These are phyloP conservation scores for Drosophila melanica DNA, from an alignment of 1,140 invertebrate genomes.

Conservation along the genomic window DNA sequence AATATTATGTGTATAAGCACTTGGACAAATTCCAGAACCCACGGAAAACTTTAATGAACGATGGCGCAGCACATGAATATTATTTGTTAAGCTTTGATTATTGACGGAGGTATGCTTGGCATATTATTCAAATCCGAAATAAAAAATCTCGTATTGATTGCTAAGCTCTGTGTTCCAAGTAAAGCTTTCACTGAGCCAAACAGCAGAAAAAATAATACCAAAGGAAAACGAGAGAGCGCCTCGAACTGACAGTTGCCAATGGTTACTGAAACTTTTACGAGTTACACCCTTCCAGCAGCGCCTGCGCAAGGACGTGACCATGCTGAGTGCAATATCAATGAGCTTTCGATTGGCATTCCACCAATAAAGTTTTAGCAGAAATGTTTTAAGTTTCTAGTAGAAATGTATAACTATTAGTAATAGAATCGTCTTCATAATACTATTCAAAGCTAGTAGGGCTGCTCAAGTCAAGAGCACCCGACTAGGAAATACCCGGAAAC, in stretches of 20 bases:
- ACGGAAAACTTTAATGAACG: background rate
- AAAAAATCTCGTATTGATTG: slow-evolving; percentile 62
- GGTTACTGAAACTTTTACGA: slow-evolving; percentile 16
- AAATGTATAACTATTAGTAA: too few species aligned
- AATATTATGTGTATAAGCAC: slow-evolving; percentile 16
- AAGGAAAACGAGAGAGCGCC: slow-evolving; percentile 4
- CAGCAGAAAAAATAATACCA: slow-evolving; percentile 9
- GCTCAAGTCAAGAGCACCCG: too few species aligned
- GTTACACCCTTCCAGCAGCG: slow-evolving; percentile 37
- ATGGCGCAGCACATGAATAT: background rate
- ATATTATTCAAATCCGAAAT: slow-evolving; percentile 29
- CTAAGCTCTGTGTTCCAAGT: slow-evolving; percentile 38
- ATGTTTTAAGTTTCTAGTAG: too few species aligned
- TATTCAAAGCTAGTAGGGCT: too few species aligned
- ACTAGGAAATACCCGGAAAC: too few species aligned
- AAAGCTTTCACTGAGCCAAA: slow-evolving; percentile 38
- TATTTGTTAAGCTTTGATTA: background rate
- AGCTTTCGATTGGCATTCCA: background rate
- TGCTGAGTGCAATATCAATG: background rate
- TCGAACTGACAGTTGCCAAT: slow-evolving; percentile 35
- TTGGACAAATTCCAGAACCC: slow-evolving; percentile 9
- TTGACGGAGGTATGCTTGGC: background rate
- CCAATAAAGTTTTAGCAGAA: background rate
- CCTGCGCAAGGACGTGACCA: slow-evolving; percentile 23
- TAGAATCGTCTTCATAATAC: too few species aligned